Percentiles rank a stretch among this genome's conserved stretches.
Evolutionary conservation across 2,113 vertebrate genomes (phyloP).

Genomic region (Ondatra zibethicus): DNA sequence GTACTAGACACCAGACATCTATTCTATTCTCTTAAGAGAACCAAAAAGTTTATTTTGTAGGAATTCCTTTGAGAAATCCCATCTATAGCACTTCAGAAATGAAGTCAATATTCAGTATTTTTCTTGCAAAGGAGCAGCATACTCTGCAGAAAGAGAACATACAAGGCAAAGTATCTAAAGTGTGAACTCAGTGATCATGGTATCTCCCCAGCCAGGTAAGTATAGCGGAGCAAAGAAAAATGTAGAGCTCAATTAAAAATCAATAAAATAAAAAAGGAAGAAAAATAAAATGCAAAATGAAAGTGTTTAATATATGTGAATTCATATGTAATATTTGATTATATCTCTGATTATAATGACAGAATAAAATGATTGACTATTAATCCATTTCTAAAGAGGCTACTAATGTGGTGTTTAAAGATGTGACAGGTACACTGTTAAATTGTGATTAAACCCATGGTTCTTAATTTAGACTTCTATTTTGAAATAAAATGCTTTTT

Average conservation of each 20-base stretch:
- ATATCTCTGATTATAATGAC: not conserved
- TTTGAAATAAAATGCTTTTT: not conserved
- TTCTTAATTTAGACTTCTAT: not conserved
- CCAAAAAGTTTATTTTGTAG: not conserved
- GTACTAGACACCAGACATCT: not conserved
- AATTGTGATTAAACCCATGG: not conserved
- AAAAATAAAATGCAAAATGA: not conserved
- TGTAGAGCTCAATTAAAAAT: too few species aligned
- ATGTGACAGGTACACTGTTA: not conserved
- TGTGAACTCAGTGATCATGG: too few species aligned
- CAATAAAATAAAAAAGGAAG: too few species aligned
- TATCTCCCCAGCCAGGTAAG: too few species aligned
- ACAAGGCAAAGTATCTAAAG: not conserved
- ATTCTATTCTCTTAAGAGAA: not conserved
- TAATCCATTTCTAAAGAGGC: not conserved
- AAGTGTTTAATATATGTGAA: not conserved
- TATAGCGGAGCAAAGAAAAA: too few species aligned
- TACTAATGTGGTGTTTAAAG: not conserved
- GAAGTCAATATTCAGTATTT: not conserved
- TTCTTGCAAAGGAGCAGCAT: not conserved
- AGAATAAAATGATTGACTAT: not conserved
- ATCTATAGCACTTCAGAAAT: not conserved
- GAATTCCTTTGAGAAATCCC: not conserved
- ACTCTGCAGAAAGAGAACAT: not conserved
- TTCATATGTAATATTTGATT: conserved; percentile 25